Percentiles rank a stretch among this genome's conserved stretches.
These are phyloP conservation scores for Eupithecia exiguata DNA, from an alignment of 2,888 invertebrate species.

Conservation along the genomic window DNA sequence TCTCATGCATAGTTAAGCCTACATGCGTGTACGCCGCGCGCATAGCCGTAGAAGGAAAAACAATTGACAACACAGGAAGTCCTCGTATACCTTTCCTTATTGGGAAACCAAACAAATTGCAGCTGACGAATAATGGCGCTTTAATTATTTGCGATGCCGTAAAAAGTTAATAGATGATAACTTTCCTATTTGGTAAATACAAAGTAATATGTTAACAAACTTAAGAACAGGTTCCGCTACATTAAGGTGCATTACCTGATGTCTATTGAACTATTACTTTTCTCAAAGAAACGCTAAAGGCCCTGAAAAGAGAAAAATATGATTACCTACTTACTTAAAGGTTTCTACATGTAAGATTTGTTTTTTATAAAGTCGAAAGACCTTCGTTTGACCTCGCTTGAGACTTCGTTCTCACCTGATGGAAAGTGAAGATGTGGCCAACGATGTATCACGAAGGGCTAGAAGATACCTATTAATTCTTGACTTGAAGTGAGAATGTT, in stretches of 20 bases:
- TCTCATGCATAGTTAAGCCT: constrained; percentile 38
- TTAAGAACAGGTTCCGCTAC: too few relatives aligned
- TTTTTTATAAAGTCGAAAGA: too few relatives aligned
- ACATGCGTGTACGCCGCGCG: constrained; percentile 43
- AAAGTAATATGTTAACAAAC: neutral
- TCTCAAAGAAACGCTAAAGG: neutral
- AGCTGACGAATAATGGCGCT: constrained; percentile 48
- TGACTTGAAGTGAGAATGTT: too few relatives aligned
- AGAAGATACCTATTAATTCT: too few relatives aligned
- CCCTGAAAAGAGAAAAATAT: neutral
- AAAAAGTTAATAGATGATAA: constrained; percentile 38
- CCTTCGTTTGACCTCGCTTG: too few relatives aligned
- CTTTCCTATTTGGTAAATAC: constrained; percentile 30
- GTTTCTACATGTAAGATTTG: too few relatives aligned
- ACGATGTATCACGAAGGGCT: too few relatives aligned
- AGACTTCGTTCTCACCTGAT: too few relatives aligned
- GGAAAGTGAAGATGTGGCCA: too few relatives aligned
- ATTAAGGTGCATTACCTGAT: neutral
- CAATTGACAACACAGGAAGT: constrained; percentile 59
- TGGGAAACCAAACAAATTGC: constrained; percentile 49
- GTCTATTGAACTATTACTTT: neutral
- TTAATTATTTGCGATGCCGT: constrained; percentile 35
- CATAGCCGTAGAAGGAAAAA: constrained; percentile 54
- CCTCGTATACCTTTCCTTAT: constrained; percentile 56
- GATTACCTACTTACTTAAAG: neutral